phyloP scores from a whole-genome alignment of 1,140 invertebrate genomes.

The Rhyacophila brunnea region DNA sequence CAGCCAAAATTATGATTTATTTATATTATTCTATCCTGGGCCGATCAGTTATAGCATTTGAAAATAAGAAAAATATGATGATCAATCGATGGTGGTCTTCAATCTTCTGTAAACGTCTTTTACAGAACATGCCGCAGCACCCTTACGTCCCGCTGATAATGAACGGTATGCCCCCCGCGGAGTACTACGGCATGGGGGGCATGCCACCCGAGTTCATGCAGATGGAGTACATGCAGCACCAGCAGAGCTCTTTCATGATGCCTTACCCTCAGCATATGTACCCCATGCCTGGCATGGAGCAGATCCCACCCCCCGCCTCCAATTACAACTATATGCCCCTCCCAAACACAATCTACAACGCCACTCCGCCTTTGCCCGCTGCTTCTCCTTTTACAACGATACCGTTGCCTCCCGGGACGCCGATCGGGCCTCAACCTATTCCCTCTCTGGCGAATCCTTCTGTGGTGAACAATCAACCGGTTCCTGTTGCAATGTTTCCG shows the following conservation, averaged over 20 bases:
- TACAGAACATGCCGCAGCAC: slow-evolving; percentile 8
- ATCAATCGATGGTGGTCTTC: too few relatives aligned
- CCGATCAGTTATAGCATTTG: too few relatives aligned
- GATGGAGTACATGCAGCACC: slow-evolving; percentile 20
- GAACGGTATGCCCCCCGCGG: slow-evolving; percentile 13
- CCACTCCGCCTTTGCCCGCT: not conserved
- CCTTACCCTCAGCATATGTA: slow-evolving; percentile 26
- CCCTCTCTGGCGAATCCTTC: too few relatives aligned
- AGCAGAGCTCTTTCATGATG: slow-evolving; percentile 21
- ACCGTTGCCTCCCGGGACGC: too few relatives aligned
- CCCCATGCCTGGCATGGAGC: slow-evolving; percentile 17
- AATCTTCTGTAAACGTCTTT: not conserved
- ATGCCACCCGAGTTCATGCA: slow-evolving; percentile 18
- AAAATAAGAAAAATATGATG: too few relatives aligned
- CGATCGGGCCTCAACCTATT: too few relatives aligned
- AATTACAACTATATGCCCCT: slow-evolving; percentile 13
- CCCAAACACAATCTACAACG: not conserved
- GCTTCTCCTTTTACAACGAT: too few relatives aligned
- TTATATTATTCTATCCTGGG: too few relatives aligned
- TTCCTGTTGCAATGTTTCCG: not conserved
- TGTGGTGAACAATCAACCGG: too few relatives aligned
- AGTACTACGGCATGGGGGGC: not conserved
- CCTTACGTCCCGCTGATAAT: slow-evolving; percentile 18
- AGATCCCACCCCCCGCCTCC: slow-evolving; percentile 5
- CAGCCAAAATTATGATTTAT: too few relatives aligned